Conservation (phyloP, 2,113 vertebrate species). For the Dinomys branickii region DNA sequence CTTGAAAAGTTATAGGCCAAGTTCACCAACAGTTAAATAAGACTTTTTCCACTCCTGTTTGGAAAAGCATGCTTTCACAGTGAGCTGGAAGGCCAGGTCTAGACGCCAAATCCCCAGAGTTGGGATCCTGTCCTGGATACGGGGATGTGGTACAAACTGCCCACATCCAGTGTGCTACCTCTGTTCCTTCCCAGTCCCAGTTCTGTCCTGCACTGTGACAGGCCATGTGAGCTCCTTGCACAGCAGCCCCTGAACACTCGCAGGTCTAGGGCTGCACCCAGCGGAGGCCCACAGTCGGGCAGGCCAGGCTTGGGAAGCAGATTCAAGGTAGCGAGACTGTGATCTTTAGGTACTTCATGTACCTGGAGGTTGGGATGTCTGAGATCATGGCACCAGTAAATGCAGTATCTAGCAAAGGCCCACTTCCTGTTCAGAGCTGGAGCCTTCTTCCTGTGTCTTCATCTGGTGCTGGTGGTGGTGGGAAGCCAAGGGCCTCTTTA, state of each 20-base stretch:
- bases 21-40: background rate
- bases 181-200: fast-evolving
- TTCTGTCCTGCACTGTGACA: background rate
- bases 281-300: background rate
- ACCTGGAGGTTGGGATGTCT: background rate
- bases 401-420: background rate
- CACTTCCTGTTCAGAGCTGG: background rate
- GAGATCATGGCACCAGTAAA: background rate
- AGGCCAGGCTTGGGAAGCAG: background rate
- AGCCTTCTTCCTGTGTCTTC: background rate
- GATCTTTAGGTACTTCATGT: too few relatives aligned
- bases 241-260: fast-evolving
- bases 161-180: fast-evolving
- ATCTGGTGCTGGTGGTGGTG: background rate
- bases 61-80: background rate
- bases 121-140: background rate
- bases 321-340: fast-evolving
- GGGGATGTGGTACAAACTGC: fast-evolving
- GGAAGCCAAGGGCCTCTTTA: background rate
- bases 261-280: background rate
- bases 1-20: background rate
- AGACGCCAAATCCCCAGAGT: background rate
- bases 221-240: fast-evolving
- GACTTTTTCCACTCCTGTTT: background rate
- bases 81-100: background rate